These are phyloP conservation scores for Plagodis pulveraria DNA, from an alignment of 2,888 invertebrate species.

Conservation along the genomic window DNA sequence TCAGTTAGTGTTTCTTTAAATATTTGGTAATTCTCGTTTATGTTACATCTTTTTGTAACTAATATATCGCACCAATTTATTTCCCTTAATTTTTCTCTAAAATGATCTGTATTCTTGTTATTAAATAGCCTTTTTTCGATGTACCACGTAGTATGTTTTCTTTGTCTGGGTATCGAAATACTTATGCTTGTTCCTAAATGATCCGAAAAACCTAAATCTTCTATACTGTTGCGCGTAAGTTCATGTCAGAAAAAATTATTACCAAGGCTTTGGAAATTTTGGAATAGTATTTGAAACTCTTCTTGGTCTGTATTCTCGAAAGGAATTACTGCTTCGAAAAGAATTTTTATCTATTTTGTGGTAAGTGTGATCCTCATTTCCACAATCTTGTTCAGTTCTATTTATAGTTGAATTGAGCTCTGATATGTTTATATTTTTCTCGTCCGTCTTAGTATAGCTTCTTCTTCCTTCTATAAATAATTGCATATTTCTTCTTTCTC, in stretches of 20 bases:
- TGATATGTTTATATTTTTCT: background rate
- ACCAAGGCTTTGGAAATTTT: slow-evolving; percentile 1
- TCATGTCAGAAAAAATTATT: too few relatives aligned
- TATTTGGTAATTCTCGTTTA: background rate
- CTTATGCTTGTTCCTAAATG: background rate
- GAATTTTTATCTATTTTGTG: background rate
- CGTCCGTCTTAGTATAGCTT: background rate
- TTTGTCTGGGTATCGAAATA: background rate
- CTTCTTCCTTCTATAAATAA: background rate
- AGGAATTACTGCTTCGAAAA: slow-evolving; percentile 1
- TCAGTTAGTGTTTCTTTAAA: background rate
- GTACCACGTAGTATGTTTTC: background rate
- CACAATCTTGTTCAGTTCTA: too few relatives aligned
- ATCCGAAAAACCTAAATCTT: slow-evolving; percentile 4
- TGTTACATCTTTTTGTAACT: background rate
- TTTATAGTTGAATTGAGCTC: too few relatives aligned
- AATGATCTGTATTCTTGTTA: background rate
- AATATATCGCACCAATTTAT: background rate
- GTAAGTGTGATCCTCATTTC: too few relatives aligned
- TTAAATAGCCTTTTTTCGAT: slow-evolving; percentile 1
- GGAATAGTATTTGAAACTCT: slow-evolving; percentile 1
- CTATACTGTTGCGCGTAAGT: too few relatives aligned
- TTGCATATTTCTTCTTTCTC: slow-evolving; percentile 1
- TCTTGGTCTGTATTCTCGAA: background rate
- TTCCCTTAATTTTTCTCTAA: background rate